A percentile compares a stretch with the other conserved stretches of the same genome.
Evolutionary conservation across 2,113 vertebrate species (phyloP).

Genomic region (Zosterops japonicus): DNA sequence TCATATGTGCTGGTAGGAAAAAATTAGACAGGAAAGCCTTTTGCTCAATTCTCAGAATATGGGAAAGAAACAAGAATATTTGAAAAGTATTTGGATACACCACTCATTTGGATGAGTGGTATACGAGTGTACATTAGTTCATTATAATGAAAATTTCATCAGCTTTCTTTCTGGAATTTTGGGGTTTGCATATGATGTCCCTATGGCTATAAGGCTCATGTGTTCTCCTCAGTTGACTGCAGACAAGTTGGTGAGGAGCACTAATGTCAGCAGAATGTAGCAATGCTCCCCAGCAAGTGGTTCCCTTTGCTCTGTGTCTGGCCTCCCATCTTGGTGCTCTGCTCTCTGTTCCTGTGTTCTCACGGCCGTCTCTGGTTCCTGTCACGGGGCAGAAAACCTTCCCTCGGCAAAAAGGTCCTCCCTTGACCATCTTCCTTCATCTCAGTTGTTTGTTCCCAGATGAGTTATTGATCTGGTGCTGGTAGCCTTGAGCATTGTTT

Average conservation of each 20-base stretch:
- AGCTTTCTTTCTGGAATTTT: background rate
- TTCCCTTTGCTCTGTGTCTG: background rate
- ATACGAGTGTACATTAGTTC: background rate
- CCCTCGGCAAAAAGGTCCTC: background rate
- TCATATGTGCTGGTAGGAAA: background rate
- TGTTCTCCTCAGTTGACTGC: background rate
- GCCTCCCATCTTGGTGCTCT: background rate
- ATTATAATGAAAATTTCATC: background rate
- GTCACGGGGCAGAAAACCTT: background rate
- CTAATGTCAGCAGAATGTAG: background rate
- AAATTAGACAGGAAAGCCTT: background rate
- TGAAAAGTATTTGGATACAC: background rate
- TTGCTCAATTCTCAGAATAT: background rate
- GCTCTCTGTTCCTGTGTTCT: background rate
- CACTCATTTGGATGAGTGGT: background rate
- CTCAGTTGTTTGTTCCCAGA: background rate
- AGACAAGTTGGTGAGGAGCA: background rate
- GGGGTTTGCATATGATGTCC: background rate
- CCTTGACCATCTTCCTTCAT: background rate
- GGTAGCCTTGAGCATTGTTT: constrained; percentile 39
- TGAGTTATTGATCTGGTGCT: constrained; percentile 35
- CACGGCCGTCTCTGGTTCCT: background rate
- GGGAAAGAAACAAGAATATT: background rate
- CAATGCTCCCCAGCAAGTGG: background rate
- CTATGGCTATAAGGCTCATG: background rate